phyloP scores from a whole-genome alignment of 2,113 vertebrate genomes.

The Heptranchias perlo region DNA sequence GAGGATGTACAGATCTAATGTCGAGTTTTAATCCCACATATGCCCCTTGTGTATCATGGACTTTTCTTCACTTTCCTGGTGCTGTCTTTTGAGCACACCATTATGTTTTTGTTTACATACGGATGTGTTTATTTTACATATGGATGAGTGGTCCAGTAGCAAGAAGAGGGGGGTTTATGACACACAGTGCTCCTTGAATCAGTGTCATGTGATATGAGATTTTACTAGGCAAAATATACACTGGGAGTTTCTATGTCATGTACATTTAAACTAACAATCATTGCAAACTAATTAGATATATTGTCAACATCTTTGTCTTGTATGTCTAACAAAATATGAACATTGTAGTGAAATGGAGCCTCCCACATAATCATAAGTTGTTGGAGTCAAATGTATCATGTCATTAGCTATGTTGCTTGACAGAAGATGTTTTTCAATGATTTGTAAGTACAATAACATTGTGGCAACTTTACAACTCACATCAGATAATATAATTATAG shows the following conservation, averaged over 20 bases:
- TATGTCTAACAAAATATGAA: neutral
- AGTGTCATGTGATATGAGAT: neutral
- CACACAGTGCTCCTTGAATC: neutral
- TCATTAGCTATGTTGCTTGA: neutral
- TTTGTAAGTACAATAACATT: neutral
- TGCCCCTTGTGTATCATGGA: neutral
- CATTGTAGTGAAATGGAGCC: neutral
- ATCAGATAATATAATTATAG: conserved; percentile 4
- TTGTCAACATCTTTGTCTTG: conserved; percentile 17
- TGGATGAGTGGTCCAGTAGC: neutral
- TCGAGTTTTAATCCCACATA: neutral
- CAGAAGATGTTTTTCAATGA: neutral
- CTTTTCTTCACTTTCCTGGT: neutral
- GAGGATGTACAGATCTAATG: neutral
- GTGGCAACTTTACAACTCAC: neutral
- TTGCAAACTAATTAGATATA: conserved; percentile 32
- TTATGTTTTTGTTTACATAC: neutral
- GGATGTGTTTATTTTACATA: neutral
- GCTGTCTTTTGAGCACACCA: neutral
- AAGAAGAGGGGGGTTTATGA: neutral
- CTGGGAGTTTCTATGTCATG: neutral
- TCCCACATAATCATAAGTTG: conserved; percentile 27
- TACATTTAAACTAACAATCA: neutral
- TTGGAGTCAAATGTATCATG: neutral
- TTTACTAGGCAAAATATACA: neutral